These are phyloP conservation scores for Coreius guichenoti DNA, from an alignment of 2,797 vertebrate species.

Conservation along the genomic window DNA sequence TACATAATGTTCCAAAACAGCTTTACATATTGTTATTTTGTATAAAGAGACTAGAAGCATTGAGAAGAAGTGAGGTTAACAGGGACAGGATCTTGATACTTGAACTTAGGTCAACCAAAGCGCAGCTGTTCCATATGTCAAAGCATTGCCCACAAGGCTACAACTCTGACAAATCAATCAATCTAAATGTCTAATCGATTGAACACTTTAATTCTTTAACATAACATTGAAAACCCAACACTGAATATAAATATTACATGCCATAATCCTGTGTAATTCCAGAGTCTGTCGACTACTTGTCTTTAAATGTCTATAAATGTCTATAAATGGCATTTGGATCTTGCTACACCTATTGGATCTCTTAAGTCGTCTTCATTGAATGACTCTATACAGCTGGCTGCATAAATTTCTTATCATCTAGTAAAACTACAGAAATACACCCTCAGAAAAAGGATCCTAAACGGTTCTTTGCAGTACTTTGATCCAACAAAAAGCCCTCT, in stretches of 20 bases:
- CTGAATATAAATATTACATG: neutral
- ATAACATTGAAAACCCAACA: neutral
- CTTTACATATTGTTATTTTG: too few species aligned
- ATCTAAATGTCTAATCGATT: neutral
- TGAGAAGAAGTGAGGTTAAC: neutral
- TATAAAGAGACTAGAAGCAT: neutral
- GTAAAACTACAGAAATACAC: neutral
- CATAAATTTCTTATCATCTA: neutral
- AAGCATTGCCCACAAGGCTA: neutral
- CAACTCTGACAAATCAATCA: neutral
- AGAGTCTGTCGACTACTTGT: neutral
- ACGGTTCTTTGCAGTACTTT: neutral
- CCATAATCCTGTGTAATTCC: neutral
- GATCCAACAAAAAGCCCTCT: neutral
- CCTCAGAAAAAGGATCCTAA: neutral
- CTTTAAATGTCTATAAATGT: neutral
- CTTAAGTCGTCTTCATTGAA: neutral
- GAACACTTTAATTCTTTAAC: neutral
- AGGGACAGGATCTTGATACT: neutral
- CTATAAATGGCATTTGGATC: conserved; percentile 1
- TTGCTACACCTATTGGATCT: neutral
- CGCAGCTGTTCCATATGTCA: conserved; percentile 7
- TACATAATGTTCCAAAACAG: neutral
- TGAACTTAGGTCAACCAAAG: neutral
- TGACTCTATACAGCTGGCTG: neutral